These are phyloP conservation scores for Stegodyphus mimosarum DNA, from an alignment of 1,140 invertebrate species.

Conservation along the genomic window DNA sequence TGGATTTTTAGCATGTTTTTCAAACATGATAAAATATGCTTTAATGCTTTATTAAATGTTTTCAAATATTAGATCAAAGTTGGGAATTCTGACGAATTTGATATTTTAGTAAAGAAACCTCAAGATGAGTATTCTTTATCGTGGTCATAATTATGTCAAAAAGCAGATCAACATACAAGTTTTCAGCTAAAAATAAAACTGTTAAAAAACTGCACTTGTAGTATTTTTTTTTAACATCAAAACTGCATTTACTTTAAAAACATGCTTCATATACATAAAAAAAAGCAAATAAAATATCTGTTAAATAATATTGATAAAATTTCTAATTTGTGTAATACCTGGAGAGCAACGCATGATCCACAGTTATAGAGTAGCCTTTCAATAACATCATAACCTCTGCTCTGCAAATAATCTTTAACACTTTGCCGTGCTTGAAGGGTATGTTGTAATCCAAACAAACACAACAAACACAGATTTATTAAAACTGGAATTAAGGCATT, in stretches of 20 bases:
- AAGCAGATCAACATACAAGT: too few species aligned
- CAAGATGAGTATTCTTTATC: too few species aligned
- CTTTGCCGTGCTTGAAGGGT: not conserved
- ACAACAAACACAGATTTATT: not conserved
- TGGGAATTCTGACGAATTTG: too few species aligned
- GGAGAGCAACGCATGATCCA: constrained; percentile 19
- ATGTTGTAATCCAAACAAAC: constrained; percentile 31
- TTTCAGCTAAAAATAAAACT: too few species aligned
- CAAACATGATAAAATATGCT: too few species aligned
- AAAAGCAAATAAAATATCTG: not conserved
- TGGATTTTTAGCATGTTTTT: too few species aligned
- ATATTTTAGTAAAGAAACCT: too few species aligned
- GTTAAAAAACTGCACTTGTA: too few species aligned
- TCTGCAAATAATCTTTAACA: constrained; percentile 8
- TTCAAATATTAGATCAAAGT: too few species aligned
- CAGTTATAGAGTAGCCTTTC: constrained; percentile 48
- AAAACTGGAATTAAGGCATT: not conserved
- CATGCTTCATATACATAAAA: not conserved
- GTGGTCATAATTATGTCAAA: too few species aligned
- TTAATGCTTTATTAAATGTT: too few species aligned
- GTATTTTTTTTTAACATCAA: not conserved
- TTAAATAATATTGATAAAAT: not conserved
- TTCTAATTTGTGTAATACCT: constrained; percentile 14
- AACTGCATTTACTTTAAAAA: not conserved
- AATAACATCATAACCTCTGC: not conserved